Percentiles rank a stretch among this genome's conserved stretches.
These are phyloP conservation scores for Chrysogorgia sp. DNA, from an alignment of 92 coral and sea anemone genomes.

Conservation along the genomic window DNA sequence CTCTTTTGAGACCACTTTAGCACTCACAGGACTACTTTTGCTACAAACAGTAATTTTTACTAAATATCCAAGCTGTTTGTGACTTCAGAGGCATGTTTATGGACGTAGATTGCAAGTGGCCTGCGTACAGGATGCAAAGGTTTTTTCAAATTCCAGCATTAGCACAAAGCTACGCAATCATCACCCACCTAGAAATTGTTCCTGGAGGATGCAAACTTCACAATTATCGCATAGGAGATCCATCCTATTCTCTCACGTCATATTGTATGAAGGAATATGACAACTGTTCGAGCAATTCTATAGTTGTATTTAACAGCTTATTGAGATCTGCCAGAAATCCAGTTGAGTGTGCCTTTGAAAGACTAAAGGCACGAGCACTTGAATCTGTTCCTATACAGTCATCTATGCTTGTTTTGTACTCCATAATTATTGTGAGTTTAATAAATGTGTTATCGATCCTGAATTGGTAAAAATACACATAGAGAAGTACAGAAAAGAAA, in stretches of 20 bases:
- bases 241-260: slow-evolving; percentile 62
- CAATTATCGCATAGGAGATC: slow-evolving; percentile 63
- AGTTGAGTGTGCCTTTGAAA: slow-evolving; percentile 59
- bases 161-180: neutral
- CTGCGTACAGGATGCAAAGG: slow-evolving; percentile 28
- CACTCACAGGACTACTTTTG: slow-evolving; percentile 18
- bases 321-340: slow-evolving; percentile 59
- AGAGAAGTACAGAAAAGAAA: slow-evolving; percentile 8
- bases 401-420: slow-evolving; percentile 59
- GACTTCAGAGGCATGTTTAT: slow-evolving; percentile 17
- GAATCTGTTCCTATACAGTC: slow-evolving; percentile 43
- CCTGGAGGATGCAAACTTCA: slow-evolving; percentile 46
- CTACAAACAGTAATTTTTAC: slow-evolving; percentile 12
- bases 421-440: slow-evolving; percentile 56
- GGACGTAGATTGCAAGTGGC: slow-evolving; percentile 30
- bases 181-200: slow-evolving; percentile 2
- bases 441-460: slow-evolving; percentile 26
- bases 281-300: slow-evolving; percentile 40
- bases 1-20: neutral
- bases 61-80: slow-evolving; percentile 35
- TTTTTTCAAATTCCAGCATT: slow-evolving; percentile 25
- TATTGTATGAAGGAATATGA: slow-evolving; percentile 68
- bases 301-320: slow-evolving; percentile 58
- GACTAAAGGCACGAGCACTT: slow-evolving; percentile 57
- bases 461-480: slow-evolving; percentile 15